Evolutionary conservation across 2,113 vertebrate genomes (phyloP).

Genomic region (Scophthalmus maximus): DNA sequence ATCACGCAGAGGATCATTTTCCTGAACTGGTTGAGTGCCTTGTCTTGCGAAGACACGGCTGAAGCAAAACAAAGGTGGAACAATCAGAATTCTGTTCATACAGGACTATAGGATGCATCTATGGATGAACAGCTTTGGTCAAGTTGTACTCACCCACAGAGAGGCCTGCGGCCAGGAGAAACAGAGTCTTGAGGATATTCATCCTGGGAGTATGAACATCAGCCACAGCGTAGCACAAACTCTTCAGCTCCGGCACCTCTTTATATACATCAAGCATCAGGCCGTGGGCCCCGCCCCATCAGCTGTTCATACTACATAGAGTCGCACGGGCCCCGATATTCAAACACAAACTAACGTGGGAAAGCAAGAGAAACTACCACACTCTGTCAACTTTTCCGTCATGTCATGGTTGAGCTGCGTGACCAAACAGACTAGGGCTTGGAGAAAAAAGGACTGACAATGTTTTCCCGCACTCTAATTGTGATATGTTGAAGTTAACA

Average conservation of each 20-base stretch:
- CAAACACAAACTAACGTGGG: constrained; percentile 4
- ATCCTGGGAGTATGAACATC: constrained; percentile 43
- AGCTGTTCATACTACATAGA: constrained; percentile 46
- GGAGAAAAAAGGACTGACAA: neutral
- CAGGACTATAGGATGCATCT: neutral
- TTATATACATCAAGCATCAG: constrained; percentile 48
- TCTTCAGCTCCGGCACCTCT: neutral
- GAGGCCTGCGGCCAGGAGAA: constrained; percentile 64
- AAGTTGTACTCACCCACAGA: constrained; percentile 65
- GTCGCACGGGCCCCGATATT: constrained; percentile 4
- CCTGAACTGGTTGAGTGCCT: constrained; percentile 81
- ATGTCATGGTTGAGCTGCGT: neutral
- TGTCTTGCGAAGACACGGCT: constrained; percentile 55
- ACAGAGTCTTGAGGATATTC: constrained; percentile 50
- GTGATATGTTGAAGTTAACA: too few species aligned
- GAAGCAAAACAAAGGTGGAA: constrained; percentile 4
- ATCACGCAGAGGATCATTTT: constrained; percentile 85
- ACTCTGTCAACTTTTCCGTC: neutral
- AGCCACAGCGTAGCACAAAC: neutral
- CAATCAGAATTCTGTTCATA: neutral
- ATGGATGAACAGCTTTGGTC: neutral
- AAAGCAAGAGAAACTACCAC: constrained; percentile 23
- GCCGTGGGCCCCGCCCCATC: constrained; percentile 21
- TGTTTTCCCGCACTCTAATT: too few species aligned
- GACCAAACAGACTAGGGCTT: neutral